Conservation (phyloP, 2,888 invertebrate genomes). For the Sabatieria punctata region DNA sequence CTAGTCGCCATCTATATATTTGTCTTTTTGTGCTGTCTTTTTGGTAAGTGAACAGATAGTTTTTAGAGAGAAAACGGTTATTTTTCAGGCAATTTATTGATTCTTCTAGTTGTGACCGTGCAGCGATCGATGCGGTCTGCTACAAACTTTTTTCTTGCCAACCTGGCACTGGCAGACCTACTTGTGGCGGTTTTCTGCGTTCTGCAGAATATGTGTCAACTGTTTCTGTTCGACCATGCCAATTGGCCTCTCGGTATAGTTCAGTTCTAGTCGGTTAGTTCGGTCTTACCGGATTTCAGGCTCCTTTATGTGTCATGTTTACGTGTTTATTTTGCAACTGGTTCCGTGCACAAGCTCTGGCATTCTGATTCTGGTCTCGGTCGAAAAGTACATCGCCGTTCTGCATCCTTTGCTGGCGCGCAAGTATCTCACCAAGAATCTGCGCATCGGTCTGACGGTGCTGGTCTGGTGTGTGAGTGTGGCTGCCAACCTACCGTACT, state of each 20-base stretch:
- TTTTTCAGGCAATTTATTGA: conserved; percentile 62
- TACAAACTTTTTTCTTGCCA: conserved; percentile 77
- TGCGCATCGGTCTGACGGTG: conserved; percentile 16
- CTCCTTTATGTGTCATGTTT: conserved; percentile 70
- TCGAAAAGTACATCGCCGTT: conserved; percentile 64
- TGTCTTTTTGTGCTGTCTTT: conserved; percentile 18
- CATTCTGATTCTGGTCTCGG: conserved; percentile 65
- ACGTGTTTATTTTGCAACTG: conserved; percentile 67
- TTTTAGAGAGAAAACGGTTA: not conserved
- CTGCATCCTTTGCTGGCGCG: conserved; percentile 23
- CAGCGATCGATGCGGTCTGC: conserved; percentile 65
- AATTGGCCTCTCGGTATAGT: conserved; percentile 25
- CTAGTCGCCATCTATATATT: conserved; percentile 17
- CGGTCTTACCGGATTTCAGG: conserved; percentile 70
- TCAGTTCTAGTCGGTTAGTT: too few species aligned
- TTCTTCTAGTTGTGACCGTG: conserved; percentile 63
- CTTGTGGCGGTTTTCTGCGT: conserved; percentile 83
- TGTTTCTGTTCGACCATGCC: conserved; percentile 20
- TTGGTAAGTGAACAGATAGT: conserved; percentile 13
- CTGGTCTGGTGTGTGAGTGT: conserved; percentile 17
- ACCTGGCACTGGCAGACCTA: conserved; percentile 71
- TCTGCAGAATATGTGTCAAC: conserved; percentile 57
- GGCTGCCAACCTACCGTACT: conserved; percentile 16
- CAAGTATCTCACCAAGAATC: conserved; percentile 19
- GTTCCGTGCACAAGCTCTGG: conserved; percentile 69